A percentile compares a stretch with the other conserved stretches of the same genome.
Conservation (phyloP, 2,888 invertebrate species). For the Agrilus mali region DNA sequence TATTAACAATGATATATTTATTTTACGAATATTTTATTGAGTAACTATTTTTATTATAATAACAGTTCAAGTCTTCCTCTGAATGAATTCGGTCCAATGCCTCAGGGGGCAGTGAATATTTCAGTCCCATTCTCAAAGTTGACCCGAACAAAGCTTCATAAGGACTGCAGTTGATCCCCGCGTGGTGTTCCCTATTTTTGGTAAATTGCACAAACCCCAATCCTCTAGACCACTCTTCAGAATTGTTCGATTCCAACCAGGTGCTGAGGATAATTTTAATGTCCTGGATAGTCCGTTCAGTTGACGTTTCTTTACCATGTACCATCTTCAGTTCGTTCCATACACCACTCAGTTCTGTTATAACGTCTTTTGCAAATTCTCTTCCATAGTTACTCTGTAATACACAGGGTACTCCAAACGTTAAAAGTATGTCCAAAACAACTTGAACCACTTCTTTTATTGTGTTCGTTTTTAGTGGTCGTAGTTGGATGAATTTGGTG, state of each 20-base stretch:
- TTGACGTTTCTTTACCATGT: conserved; percentile 24
- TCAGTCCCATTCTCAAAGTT: conserved; percentile 12
- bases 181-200: conserved; percentile 29
- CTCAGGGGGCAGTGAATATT: conserved; percentile 3
- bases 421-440: conserved; percentile 24
- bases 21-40: too few species aligned
- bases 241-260: conserved; percentile 26
- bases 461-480: conserved; percentile 21
- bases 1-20: too few species aligned
- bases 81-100: background rate
- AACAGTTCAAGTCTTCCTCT: conserved; percentile 1
- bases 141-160: conserved; percentile 27
- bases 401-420: conserved; percentile 25
- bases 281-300: conserved; percentile 26
- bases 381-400: conserved; percentile 25
- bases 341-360: conserved; percentile 18
- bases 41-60: too few species aligned
- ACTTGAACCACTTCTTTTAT: conserved; percentile 23
- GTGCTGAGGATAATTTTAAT: conserved; percentile 24
- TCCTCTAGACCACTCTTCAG: conserved; percentile 28
- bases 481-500: conserved; percentile 26
- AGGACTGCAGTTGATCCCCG: conserved; percentile 24
- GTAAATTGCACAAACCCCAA: conserved; percentile 28
- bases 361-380: conserved; percentile 21
- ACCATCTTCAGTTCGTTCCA: conserved; percentile 26